Percentiles rank a stretch among this genome's conserved stretches.
Conservation (phyloP, 2,797 vertebrate genomes). For the Pangasius djambal region DNA sequence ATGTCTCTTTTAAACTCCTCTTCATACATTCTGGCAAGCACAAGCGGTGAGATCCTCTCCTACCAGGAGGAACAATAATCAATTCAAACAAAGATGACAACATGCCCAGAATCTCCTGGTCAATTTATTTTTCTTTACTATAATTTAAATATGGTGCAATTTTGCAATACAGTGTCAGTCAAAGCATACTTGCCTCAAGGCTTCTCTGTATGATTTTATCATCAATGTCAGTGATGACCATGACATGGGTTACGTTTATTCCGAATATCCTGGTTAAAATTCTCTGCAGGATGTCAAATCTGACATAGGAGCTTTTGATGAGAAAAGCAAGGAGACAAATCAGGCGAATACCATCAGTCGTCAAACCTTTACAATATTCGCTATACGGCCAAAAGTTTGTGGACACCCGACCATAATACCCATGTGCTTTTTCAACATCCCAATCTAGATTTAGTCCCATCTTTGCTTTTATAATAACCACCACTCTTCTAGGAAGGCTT, state of each 20-base stretch:
- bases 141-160: not conserved
- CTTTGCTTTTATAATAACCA: not conserved
- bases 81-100: not conserved
- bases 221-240: slow-evolving; percentile 96
- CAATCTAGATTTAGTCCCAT: not conserved
- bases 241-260: slow-evolving; percentile 86
- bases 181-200: slow-evolving; percentile 76
- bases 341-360: not conserved
- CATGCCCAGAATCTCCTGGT: not conserved
- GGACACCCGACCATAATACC: not conserved
- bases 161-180: not conserved
- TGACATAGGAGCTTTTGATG: slow-evolving; percentile 85
- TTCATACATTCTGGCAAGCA: slow-evolving; percentile 85
- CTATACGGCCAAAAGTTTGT: not conserved
- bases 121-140: not conserved
- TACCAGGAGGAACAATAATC: slow-evolving; percentile 58
- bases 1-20: slow-evolving; percentile 95
- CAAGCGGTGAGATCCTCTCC: slow-evolving; percentile 81
- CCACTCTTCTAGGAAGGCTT: not conserved
- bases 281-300: slow-evolving; percentile 93
- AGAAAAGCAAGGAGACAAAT: slow-evolving; percentile 1
- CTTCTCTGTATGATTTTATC: slow-evolving; percentile 93
- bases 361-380: not conserved
- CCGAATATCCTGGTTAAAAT: slow-evolving; percentile 85
- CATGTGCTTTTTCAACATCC: not conserved